Conservation (phyloP, 2,113 vertebrate species). For the Colossoma macropomum region DNA sequence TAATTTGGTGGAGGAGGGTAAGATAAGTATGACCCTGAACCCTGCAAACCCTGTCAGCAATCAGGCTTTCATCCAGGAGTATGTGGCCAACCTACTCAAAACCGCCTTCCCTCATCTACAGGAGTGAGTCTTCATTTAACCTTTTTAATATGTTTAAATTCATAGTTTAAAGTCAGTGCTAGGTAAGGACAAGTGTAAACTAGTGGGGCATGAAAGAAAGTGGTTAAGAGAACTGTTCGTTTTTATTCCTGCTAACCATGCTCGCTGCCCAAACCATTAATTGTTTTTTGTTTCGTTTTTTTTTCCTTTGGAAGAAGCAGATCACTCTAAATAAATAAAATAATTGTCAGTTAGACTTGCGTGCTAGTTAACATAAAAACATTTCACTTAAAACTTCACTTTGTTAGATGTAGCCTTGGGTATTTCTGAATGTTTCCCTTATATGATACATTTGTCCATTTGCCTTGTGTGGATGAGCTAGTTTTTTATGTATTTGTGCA, state of each 20-base stretch:
- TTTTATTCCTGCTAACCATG: too few species aligned
- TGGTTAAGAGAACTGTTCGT: too few species aligned
- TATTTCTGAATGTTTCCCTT: background rate
- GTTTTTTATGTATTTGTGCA: background rate
- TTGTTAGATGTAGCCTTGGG: too few species aligned
- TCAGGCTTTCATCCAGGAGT: constrained; percentile 98
- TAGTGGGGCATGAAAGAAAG: too few species aligned
- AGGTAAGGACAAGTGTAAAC: background rate
- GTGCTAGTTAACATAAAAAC: too few species aligned
- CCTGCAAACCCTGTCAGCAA: constrained; percentile 90
- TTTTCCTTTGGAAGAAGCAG: too few species aligned
- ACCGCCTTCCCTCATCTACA: constrained; percentile 98
- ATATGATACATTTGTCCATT: too few species aligned
- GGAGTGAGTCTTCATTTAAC: constrained; percentile 82
- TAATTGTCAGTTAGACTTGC: too few species aligned
- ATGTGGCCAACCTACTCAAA: constrained; percentile 98
- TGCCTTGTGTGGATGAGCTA: background rate
- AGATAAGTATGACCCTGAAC: constrained; percentile 90
- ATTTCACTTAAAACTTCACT: too few species aligned
- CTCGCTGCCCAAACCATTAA: too few species aligned
- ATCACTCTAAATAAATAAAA: too few species aligned
- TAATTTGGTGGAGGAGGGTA: constrained; percentile 98
- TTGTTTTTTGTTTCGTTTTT: too few species aligned
- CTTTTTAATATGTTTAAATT: background rate
- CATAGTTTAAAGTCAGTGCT: background rate